Evolutionary conservation across 2,113 vertebrate genomes (phyloP).

Genomic region (Hippoglossus stenolepis): DNA sequence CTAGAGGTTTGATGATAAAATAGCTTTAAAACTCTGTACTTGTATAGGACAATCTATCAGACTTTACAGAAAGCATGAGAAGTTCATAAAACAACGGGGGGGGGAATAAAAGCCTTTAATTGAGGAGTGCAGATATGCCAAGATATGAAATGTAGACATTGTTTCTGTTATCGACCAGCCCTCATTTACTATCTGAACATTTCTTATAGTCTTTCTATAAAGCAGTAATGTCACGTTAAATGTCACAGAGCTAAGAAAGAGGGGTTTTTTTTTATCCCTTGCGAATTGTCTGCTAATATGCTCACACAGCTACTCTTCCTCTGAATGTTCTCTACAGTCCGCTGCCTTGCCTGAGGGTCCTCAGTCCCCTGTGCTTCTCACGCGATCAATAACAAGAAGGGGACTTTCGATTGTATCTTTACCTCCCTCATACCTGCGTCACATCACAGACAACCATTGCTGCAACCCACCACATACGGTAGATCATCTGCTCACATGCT

Average conservation of each 20-base stretch:
- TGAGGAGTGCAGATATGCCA: neutral
- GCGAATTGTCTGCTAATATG: constrained; percentile 51
- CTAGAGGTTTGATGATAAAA: neutral
- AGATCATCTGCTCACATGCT: neutral
- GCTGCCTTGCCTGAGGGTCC: constrained; percentile 49
- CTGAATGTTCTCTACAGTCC: constrained; percentile 43
- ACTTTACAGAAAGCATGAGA: neutral
- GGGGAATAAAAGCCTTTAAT: neutral
- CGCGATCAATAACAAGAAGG: constrained; percentile 54
- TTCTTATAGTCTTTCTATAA: constrained; percentile 28
- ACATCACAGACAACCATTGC: constrained; percentile 31
- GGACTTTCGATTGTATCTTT: constrained; percentile 40
- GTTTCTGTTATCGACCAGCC: constrained; percentile 7
- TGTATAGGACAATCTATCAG: neutral
- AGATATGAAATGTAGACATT: neutral
- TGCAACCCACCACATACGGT: constrained; percentile 7
- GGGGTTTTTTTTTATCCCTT: neutral
- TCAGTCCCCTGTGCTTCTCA: constrained; percentile 20
- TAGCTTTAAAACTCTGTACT: neutral
- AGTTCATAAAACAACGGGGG: neutral
- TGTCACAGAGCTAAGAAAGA: constrained; percentile 48
- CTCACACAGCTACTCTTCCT: constrained; percentile 40
- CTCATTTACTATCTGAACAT: constrained; percentile 2
- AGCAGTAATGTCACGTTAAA: constrained; percentile 49
- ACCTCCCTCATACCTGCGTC: constrained; percentile 16